Evolutionary conservation across 2,797 vertebrate species (phyloP).

Genomic region (Peromyscus eremicus): DNA sequence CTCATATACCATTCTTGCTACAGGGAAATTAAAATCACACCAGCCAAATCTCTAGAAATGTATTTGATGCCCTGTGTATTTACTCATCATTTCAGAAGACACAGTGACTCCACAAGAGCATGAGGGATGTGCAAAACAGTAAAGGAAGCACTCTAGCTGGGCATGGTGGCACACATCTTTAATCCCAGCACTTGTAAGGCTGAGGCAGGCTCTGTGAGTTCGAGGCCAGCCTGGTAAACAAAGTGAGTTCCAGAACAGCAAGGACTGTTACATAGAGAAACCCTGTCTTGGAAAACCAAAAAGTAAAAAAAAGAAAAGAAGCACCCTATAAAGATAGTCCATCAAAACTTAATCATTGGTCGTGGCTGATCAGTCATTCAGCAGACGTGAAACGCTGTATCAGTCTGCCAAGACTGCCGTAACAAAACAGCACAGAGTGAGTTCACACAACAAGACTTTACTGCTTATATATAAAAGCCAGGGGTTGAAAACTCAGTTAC

Average conservation of each 20-base stretch:
- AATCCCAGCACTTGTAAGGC: not conserved
- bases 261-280: not conserved
- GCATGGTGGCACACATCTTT: not conserved
- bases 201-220: not conserved
- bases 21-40: conserved; percentile 48
- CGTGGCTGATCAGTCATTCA: not conserved
- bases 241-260: not conserved
- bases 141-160: not conserved
- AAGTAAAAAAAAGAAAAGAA: not conserved
- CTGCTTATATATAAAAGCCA: not conserved
- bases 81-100: conserved; percentile 33
- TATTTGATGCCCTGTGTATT: not conserved
- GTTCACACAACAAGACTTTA: not conserved
- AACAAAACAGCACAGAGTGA: not conserved
- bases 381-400: not conserved
- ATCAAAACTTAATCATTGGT: not conserved
- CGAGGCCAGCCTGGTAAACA: not conserved
- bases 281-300: not conserved
- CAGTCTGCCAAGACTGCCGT: not conserved
- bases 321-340: not conserved
- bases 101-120: not conserved
- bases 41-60: not conserved
- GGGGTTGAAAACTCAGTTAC: not conserved
- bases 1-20: not conserved
- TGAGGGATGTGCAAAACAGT: not conserved